Conservation (phyloP, 2,888 invertebrate genomes). For the Netelia fuscicornis region DNA sequence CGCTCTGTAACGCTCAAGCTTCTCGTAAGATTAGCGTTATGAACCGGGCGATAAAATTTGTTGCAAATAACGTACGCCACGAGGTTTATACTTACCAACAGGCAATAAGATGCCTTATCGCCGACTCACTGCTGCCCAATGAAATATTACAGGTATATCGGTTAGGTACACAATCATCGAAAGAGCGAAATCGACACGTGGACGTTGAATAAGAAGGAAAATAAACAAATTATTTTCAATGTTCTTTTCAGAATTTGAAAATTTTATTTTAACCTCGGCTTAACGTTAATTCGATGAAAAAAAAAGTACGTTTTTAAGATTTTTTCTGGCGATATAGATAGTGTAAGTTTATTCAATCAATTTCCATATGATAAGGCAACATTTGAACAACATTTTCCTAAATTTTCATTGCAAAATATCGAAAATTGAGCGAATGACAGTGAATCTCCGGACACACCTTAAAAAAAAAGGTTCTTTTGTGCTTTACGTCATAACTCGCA, state of each 20-base stretch:
- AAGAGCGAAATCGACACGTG: constrained; percentile 2
- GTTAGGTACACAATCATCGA: constrained; percentile 43
- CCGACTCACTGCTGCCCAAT: constrained; percentile 44
- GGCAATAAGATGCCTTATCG: constrained; percentile 53
- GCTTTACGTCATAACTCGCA: no score
- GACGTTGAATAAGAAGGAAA: background rate
- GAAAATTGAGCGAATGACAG: no score
- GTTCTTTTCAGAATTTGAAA: background rate
- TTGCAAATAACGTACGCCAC: constrained; percentile 71
- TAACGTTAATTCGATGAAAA: background rate
- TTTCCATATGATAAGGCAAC: no score
- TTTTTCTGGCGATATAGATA: no score
- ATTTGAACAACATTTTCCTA: no score
- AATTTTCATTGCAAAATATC: no score
- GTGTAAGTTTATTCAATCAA: no score
- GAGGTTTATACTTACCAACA: constrained; percentile 50
- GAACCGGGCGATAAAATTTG: constrained; percentile 73
- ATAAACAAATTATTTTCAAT: background rate
- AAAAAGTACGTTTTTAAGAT: no score
- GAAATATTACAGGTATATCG: constrained; percentile 19
- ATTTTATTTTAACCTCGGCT: no score
- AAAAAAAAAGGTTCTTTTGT: no score
- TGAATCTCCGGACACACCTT: no score
- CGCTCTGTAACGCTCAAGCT: constrained; percentile 5
- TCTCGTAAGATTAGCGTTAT: constrained; percentile 69